Evolutionary conservation across 1,140 invertebrate species (phyloP).

Genomic region (Penaeus vannamei): DNA sequence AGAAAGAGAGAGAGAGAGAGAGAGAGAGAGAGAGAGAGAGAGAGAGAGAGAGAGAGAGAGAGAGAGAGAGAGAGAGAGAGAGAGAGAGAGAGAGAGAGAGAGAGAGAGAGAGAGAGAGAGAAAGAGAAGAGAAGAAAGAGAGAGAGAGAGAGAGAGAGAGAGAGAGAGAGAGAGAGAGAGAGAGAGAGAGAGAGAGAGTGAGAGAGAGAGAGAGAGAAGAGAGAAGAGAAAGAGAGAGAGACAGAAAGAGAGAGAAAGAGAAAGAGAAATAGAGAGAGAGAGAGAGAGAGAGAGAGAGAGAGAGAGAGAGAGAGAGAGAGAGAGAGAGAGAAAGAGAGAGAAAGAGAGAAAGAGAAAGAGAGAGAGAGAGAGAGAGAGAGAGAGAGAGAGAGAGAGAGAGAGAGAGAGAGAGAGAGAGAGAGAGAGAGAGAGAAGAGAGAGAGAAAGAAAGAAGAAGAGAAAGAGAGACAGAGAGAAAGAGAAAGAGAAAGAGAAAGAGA

Average conservation of each 20-base stretch:
- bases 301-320: no score
- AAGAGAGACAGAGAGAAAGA: not conserved
- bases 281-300: no score
- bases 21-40: not conserved
- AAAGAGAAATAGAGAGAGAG: no score
- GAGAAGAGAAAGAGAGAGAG: not conserved
- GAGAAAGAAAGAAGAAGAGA: not conserved
- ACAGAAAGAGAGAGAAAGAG: not conserved
- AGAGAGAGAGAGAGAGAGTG: no score
- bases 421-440: not conserved
- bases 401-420: conserved; percentile 5
- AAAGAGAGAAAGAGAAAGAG: not conserved
- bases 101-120: no score
- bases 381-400: not conserved
- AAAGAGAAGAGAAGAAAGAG: no score
- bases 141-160: not conserved
- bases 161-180: not conserved
- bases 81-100: not conserved
- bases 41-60: no score
- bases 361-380: no score
- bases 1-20: not conserved
- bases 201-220: no score
- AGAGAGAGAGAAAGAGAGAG: no score
- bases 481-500: not conserved
- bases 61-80: no score